Base-by-base conservation (phyloP, 2,888 invertebrate species). In the Masnerella sp. region DNA sequence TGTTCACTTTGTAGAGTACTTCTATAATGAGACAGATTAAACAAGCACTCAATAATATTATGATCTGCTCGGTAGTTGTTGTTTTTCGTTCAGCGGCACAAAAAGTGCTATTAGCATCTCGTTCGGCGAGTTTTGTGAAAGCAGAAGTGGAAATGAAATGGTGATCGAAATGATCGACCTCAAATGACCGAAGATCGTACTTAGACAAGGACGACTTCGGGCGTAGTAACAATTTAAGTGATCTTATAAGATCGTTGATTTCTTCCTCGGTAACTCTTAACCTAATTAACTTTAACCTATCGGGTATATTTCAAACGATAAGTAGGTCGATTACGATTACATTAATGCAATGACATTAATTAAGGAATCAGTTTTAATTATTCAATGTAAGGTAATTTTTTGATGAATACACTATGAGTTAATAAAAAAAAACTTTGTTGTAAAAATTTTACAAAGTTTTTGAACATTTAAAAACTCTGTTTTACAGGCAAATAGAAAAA, bases 81-180 rank as follows among this genome's bases (percentile, higher is more conserved):
- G 58, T 68, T 73, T 74, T n/a, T n/a, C n/a, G n/a, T n/a, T 74
- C 64, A 28, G 47, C 25, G 18, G 8, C 25, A 22, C 25, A 58
- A 74, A 69, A 69, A 69, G 34, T 42, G 15, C 61, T 43, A 61
- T 51, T 38, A 47, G 9, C 22, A 14, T 40, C 25, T 43, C 20
- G 56, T 61, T 52, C 15, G 30, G 51, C 56, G 30, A 45, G 65
- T 69, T 64, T 74, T 28, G 54, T 65, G 69, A 74, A 74, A 74
- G 72, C 32, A 72, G 61, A 49, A 72, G 64, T 69, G 59, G 65
- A 59, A 59, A 64, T 54, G 58, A 74, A 74, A 74, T 43, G 64
- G 47, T 51, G n/a, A n/a, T n/a, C n/a, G n/a, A n/a, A n/a, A 43
- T 61, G 65, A 54, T 59, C 54, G 49, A 30, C 61, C 70, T 70